A percentile compares a stretch with the other conserved stretches of the same genome.
phyloP scores from a whole-genome alignment of 2,888 invertebrate genomes.

The Trichacis sp. region DNA sequence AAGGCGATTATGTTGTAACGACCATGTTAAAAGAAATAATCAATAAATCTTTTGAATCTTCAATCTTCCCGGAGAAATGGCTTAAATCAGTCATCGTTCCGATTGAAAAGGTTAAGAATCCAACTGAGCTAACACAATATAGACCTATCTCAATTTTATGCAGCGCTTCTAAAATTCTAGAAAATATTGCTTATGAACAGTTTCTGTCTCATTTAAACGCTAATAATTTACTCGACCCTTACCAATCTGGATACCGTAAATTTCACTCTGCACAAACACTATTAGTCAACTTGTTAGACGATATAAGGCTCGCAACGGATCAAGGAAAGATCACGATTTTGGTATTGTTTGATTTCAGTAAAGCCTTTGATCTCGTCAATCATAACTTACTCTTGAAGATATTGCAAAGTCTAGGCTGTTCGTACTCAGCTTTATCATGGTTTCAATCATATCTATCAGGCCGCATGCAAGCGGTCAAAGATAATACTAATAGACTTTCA shows the following conservation, averaged over 20 bases:
- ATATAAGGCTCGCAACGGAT: neutral
- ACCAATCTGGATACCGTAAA: too few species aligned
- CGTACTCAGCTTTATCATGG: neutral
- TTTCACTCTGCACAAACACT: too few species aligned
- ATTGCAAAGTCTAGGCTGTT: neutral
- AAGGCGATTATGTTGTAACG: too few species aligned
- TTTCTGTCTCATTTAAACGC: neutral
- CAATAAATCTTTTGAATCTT: neutral
- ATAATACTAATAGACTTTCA: slow-evolving; percentile 7
- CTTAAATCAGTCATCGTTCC: neutral
- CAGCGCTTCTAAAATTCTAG: too few species aligned
- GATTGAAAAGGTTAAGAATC: neutral
- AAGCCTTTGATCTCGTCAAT: too few species aligned
- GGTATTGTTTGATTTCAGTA: too few species aligned
- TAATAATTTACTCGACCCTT: too few species aligned
- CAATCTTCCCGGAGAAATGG: neutral
- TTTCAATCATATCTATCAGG: neutral
- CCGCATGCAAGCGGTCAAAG: too few species aligned
- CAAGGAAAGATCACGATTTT: neutral
- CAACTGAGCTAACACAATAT: too few species aligned
- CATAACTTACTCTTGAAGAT: neutral
- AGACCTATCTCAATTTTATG: too few species aligned
- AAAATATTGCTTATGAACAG: neutral
- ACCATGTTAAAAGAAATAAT: neutral
- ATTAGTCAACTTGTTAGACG: neutral